These are phyloP conservation scores for Musca vetustissima DNA, from an alignment of 1,140 invertebrate genomes.

Conservation along the genomic window DNA sequence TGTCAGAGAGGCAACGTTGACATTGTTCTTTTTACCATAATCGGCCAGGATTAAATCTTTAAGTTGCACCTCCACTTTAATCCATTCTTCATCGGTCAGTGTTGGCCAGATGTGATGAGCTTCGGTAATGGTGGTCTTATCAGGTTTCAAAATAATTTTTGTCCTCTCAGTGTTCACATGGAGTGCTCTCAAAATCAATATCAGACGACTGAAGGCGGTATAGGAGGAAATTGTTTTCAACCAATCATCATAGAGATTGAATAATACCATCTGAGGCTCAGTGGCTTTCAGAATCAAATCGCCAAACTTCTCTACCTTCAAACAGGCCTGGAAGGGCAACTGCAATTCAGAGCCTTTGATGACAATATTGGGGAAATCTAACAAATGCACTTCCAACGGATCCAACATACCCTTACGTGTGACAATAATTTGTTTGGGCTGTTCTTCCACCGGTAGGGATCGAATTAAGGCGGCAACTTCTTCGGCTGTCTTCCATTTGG, in stretches of 20 bases:
- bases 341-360: conserved; percentile 99
- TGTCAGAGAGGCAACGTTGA: conserved; percentile 97
- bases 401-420: conserved; percentile 99
- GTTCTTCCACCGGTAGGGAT: conserved; percentile 98
- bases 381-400: conserved; percentile 96
- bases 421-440: conserved; percentile 99
- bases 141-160: conserved; percentile 97
- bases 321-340: conserved; percentile 94
- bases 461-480: conserved; percentile 99
- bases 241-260: conserved; percentile 99
- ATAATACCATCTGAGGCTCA: conserved; percentile 99
- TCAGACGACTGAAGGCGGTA: conserved; percentile 95
- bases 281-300: conserved; percentile 99
- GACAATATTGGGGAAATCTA: conserved; percentile 99
- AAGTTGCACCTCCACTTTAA: conserved; percentile 96
- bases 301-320: conserved; percentile 99
- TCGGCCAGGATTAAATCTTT: conserved; percentile 99
- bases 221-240: conserved; percentile 95
- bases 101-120: conserved; percentile 99
- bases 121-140: conserved; percentile 98
- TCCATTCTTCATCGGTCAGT: conserved; percentile 97
- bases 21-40: conserved; percentile 99
- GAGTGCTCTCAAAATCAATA: conserved; percentile 92
- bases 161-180: conserved; percentile 99
- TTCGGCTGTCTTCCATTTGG: conserved; percentile 99